Conservation (phyloP, 2,888 invertebrate species). For the Ochropleura plecta region DNA sequence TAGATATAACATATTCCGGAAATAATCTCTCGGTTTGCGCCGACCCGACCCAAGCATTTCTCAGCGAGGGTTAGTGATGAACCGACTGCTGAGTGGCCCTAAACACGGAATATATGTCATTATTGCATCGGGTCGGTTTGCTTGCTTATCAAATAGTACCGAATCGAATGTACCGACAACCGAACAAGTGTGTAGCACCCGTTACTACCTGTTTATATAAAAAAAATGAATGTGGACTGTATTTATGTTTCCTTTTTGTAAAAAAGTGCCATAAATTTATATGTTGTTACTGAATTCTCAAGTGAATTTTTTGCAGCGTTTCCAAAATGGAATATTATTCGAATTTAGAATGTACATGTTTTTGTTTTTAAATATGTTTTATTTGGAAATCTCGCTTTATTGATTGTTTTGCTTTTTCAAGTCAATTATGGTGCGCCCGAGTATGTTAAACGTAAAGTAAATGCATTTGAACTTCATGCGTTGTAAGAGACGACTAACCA, state of each 20-base stretch:
- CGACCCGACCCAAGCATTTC: neutral
- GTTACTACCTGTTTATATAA: neutral
- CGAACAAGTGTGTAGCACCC: neutral
- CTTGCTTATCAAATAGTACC: neutral
- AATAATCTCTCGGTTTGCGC: neutral
- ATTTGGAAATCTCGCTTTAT: constrained; percentile 61
- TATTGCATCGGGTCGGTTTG: neutral
- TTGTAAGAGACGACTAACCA: constrained; percentile 69
- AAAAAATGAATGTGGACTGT: constrained; percentile 17
- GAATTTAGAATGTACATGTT: constrained; percentile 58
- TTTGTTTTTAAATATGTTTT: constrained; percentile 59
- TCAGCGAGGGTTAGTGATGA: neutral
- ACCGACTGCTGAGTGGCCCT: neutral
- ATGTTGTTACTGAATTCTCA: constrained; percentile 55
- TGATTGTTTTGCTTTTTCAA: constrained; percentile 76
- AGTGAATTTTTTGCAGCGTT: constrained; percentile 54
- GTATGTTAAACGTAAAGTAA: constrained; percentile 72
- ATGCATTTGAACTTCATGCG: constrained; percentile 68
- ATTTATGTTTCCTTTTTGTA: constrained; percentile 42
- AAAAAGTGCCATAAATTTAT: constrained; percentile 65
- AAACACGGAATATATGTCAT: neutral
- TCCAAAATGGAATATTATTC: constrained; percentile 42
- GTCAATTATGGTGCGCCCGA: constrained; percentile 89
- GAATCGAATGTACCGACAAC: neutral
- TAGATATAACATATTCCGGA: too few relatives aligned